Evolutionary conservation across 30 jellyfish, hydroid and myxozoan species (phyloP).

Genomic region (Cassiopea andromeda): DNA sequence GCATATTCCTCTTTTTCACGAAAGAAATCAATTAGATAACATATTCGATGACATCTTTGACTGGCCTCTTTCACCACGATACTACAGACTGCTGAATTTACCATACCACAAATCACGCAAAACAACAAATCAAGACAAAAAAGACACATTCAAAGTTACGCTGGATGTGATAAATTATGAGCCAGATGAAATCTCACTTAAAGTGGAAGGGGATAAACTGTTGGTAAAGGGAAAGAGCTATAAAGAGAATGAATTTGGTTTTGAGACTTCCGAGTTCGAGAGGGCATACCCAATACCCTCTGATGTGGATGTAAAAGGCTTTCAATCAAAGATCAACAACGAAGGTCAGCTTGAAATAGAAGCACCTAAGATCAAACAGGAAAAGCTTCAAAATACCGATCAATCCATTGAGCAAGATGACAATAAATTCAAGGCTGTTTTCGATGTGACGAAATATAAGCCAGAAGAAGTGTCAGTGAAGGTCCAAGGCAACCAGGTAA

Average conservation of each 20-base stretch:
- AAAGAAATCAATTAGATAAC: neutral
- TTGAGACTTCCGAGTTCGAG: conserved; percentile 69
- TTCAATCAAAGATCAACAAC: conserved; percentile 51
- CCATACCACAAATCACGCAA: neutral
- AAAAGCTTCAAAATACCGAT: neutral
- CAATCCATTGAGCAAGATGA: conserved; percentile 24
- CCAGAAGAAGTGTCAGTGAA: conserved; percentile 78
- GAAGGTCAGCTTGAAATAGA: conserved; percentile 70
- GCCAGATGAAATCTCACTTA: conserved; percentile 33
- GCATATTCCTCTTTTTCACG: conserved; percentile 25
- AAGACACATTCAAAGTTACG: neutral
- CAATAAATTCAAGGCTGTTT: conserved; percentile 40
- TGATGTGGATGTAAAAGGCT: conserved; percentile 52
- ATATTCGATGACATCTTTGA: conserved; percentile 34
- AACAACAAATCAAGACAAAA: too few relatives aligned
- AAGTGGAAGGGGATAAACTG: conserved; percentile 49
- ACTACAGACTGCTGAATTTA: neutral
- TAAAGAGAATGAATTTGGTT: conserved; percentile 72
- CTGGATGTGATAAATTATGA: conserved; percentile 24
- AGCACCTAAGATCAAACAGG: conserved; percentile 39
- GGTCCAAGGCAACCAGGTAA: conserved; percentile 51
- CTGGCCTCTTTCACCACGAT: conserved; percentile 10
- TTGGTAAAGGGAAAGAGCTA: conserved; percentile 72
- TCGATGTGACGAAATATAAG: conserved; percentile 50
- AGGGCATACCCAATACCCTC: conserved; percentile 72